Conservation (phyloP, 2,888 invertebrate species). For the Micoletzkya japonica region DNA sequence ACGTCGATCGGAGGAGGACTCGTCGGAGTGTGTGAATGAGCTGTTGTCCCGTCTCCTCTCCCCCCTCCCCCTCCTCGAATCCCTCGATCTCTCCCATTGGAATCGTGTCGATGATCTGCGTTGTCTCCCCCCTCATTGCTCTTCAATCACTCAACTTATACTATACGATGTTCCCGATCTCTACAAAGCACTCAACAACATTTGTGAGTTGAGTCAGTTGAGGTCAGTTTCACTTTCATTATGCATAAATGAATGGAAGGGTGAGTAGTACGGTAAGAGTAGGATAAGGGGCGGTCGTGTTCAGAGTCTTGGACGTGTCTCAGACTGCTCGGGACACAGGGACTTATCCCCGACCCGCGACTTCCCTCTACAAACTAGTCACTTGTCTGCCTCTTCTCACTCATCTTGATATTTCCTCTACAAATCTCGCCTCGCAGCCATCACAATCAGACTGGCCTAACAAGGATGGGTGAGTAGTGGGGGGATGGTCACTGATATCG, state of each 20-base stretch:
- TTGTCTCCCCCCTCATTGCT: conserved; percentile 73
- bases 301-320: conserved; percentile 82
- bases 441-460: conserved; percentile 68
- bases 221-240: conserved; percentile 63
- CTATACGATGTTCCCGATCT: conserved; percentile 80
- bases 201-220: conserved; percentile 68
- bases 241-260: neutral
- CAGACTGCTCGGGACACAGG: conserved; percentile 72
- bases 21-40: conserved; percentile 35
- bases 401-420: conserved; percentile 90
- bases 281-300: conserved; percentile 39
- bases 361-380: conserved; percentile 76
- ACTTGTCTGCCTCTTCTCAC: conserved; percentile 76
- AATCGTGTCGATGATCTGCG: conserved; percentile 71
- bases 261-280: neutral
- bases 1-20: conserved; percentile 38
- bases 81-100: conserved; percentile 57
- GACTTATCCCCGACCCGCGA: conserved; percentile 77
- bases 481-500: too few species aligned
- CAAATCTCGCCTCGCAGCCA: conserved; percentile 83
- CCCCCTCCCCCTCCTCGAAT: conserved; percentile 39
- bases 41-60: conserved; percentile 42
- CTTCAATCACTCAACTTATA: conserved; percentile 75
- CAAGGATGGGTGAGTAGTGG: conserved; percentile 11
- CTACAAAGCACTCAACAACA: conserved; percentile 67